Base-by-base conservation (phyloP, 2,113 vertebrate genomes). In the Podarcis raffonei region DNA sequence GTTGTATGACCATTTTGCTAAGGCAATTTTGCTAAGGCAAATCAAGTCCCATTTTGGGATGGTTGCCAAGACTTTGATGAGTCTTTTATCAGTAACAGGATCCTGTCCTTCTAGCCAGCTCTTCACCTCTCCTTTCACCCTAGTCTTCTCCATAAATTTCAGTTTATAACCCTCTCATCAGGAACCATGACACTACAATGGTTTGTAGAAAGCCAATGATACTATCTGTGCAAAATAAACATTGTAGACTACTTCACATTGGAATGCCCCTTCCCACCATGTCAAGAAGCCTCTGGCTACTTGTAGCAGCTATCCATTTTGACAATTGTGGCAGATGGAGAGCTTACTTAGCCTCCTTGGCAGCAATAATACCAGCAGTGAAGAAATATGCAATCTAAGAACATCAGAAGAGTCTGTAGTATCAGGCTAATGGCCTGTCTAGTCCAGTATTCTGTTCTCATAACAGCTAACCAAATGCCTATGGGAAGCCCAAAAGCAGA, bases 131-230 rank as follows among this genome's bases (percentile, higher is more conserved):
- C 48, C 37, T 1, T 20, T 92, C 82, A 53, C 2, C 12, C 74
- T 65, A 9, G 30, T 80, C 83, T 27, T 84, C 7, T 42, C 6
- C 62, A 85, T 80, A 85, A 76, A n/a, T 53, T 72, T 37, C 66
- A 86, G 53, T 89, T 86, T 53, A 42, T 68, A 83, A 25, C 9
- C 18, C 89, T 90, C 86, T 16, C 6, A 75, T 57, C 6, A 79
- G 13, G 48, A 27, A 57, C 15, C 6, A 7, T 57, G 6, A 32
- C 16, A 57, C 48, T 74, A 25, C n/a, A 59, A 35, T 59, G 16
- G 20, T 12, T 20, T 25, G 8, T 20, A 57, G 18, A n/a, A 30
- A 57, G 53, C 37, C 37, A 77, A 76, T 3, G 32, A 39, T 18
- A 16, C 35, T 76, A 11, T 32, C 9, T 6, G 74, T 76, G 74